phyloP scores from a whole-genome alignment of 2,888 invertebrate genomes.

The Pheosia gnoma region DNA sequence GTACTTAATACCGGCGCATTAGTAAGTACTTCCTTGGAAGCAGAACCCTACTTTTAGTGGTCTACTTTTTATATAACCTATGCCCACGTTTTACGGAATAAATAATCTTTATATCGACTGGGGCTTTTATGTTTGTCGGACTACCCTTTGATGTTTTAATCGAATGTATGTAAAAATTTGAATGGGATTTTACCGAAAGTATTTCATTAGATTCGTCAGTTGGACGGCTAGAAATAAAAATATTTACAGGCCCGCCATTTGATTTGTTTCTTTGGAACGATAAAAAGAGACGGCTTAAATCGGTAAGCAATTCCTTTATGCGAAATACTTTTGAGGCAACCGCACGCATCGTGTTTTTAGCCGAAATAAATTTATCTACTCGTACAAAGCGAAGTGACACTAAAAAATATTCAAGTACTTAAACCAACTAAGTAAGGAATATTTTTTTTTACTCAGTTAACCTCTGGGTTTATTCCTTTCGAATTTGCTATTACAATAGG shows the following conservation, averaged over 20 bases:
- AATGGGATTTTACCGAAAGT: slow-evolving; percentile 1
- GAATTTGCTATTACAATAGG: too few relatives aligned
- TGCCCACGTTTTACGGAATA: background rate
- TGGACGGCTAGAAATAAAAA: slow-evolving; percentile 3
- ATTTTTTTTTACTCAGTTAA: background rate
- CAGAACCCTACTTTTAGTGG: too few relatives aligned
- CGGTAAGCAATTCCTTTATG: background rate
- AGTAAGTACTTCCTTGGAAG: background rate
- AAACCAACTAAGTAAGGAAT: too few relatives aligned
- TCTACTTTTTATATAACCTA: background rate
- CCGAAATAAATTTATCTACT: background rate
- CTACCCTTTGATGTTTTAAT: background rate
- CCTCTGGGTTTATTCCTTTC: too few relatives aligned
- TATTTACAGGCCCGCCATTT: slow-evolving; percentile 4
- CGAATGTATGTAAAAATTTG: background rate
- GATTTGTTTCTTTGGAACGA: slow-evolving; percentile 5
- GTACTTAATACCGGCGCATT: slow-evolving; percentile 27
- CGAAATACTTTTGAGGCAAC: background rate
- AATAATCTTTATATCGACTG: background rate
- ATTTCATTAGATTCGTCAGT: slow-evolving; percentile 2
- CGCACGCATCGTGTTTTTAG: background rate
- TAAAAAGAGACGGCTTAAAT: background rate
- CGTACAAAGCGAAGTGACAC: background rate
- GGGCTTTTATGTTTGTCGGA: background rate
- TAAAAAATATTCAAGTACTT: too few relatives aligned